Base-by-base conservation (phyloP, 2,888 invertebrate genomes). In the Listrodromus nycthemerus region DNA sequence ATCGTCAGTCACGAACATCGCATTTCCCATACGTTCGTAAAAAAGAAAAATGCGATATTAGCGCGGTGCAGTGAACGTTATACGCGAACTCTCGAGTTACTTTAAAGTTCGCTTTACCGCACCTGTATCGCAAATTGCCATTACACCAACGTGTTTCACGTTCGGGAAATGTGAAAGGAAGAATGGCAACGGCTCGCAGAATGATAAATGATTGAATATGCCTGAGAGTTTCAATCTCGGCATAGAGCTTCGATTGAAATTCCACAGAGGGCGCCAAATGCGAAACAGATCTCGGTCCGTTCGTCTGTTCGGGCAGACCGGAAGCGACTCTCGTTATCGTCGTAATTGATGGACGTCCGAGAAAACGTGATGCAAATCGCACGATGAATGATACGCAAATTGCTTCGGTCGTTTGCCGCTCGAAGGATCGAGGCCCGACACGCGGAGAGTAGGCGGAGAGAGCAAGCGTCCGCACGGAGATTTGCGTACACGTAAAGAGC, bases 341-440 rank as follows among this genome's bases (percentile, higher is more conserved):
- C 52, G 16, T 55, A 41, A 27, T 41, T 48, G 19, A 21, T 24
- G 33, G 37, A 52, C 5, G 19, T 13, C 13, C 24, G 67, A 52
- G 19, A 67, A 69, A 58, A 21, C n/a, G 61, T 45, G 19, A 3
- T 13, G 73, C 27, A 73, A 73, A 61, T 61, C 45, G 27, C 48
- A 41, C 37, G 73, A 73, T 61, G 61, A 30, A 73, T 52, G 52
- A n/a, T 52, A 73, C 45, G 61, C n/a, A 73, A 73, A 73, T 73
- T 48, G 45, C 61, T 73, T 21, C n/a, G 73, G 73, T 45, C 61
- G 61, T 45, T 58, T 16, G 37, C 58, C 24, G 61, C 73, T 45
- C 45, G 24, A 41, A 24, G n/a, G 19, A 41, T 24, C 41, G 27
- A n/a, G 19, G 19, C 30, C 30, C 61, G 61, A 61, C 73, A 58